These are phyloP conservation scores for Antheraea yamamai DNA, from an alignment of 2,888 invertebrate genomes.

Conservation along the genomic window DNA sequence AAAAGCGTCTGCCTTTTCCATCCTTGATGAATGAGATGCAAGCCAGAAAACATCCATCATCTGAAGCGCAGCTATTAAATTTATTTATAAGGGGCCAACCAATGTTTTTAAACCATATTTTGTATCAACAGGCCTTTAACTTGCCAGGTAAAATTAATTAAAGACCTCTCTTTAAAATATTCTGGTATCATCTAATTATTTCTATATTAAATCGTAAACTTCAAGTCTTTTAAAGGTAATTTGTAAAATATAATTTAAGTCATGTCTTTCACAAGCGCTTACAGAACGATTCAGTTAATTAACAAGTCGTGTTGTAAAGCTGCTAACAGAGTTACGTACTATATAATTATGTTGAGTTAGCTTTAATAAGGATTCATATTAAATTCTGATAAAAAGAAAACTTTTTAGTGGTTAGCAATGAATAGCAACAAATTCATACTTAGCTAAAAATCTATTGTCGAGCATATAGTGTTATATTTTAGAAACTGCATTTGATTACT, in stretches of 20 bases:
- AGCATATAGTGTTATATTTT: too few relatives aligned
- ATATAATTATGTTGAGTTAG: conserved; percentile 16
- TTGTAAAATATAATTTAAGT: conserved; percentile 19
- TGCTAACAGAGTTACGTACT: conserved; percentile 19
- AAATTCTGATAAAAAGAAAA: background rate
- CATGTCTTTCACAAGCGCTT: conserved; percentile 18
- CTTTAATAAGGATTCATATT: background rate
- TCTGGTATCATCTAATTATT: background rate
- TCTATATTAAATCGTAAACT: background rate
- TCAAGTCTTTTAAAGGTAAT: conserved; percentile 7
- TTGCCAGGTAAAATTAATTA: too few relatives aligned
- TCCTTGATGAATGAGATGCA: too few relatives aligned
- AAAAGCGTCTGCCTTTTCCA: too few relatives aligned
- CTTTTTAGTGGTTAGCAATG: background rate
- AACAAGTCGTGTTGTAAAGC: conserved; percentile 18
- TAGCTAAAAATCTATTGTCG: too few relatives aligned
- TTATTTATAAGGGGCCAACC: too few relatives aligned
- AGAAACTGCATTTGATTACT: too few relatives aligned
- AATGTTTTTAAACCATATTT: too few relatives aligned
- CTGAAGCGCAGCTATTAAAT: too few relatives aligned
- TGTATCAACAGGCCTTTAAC: too few relatives aligned
- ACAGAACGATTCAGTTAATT: conserved; percentile 22
- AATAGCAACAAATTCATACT: background rate
- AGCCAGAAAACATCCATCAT: too few relatives aligned
- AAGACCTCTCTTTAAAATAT: too few relatives aligned